phyloP scores from a whole-genome alignment of 2,888 invertebrate genomes.

The Caenorhabditis doughertyi region DNA sequence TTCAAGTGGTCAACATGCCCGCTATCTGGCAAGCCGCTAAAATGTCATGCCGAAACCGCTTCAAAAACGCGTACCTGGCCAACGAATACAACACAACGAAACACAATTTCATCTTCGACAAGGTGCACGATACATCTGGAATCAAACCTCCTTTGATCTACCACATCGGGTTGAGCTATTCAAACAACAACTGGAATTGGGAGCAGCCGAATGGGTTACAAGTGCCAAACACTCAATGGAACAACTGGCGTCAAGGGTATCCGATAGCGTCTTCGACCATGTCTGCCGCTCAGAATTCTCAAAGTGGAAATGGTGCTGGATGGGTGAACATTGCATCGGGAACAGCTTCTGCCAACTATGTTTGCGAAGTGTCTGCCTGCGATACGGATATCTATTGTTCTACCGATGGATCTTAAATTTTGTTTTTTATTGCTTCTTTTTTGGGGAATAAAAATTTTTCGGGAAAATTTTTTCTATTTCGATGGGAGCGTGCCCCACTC shows the following conservation, averaged over 20 bases:
- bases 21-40: slow-evolving; percentile 47
- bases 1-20: slow-evolving; percentile 1
- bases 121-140: not conserved
- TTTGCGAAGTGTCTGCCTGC: slow-evolving; percentile 1
- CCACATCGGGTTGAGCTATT: slow-evolving; percentile 14
- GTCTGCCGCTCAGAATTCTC: not conserved
- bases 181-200: not conserved
- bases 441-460: not conserved
- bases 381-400: not conserved
- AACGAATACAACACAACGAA: slow-evolving; percentile 40
- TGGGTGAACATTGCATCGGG: not conserved
- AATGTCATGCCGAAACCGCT: slow-evolving; percentile 28
- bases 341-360: not conserved
- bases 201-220: slow-evolving; percentile 6
- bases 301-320: not conserved
- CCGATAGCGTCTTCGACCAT: not conserved
- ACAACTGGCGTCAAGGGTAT: not conserved
- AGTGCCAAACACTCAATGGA: not conserved
- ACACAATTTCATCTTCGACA: slow-evolving; percentile 22
- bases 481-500: no score
- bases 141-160: not conserved
- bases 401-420: not conserved
- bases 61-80: slow-evolving; percentile 24
- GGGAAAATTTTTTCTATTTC: no score
- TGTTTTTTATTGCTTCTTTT: not conserved